phyloP scores from a whole-genome alignment of 1,140 invertebrate genomes.

The Zeugodacus cucurbitae region DNA sequence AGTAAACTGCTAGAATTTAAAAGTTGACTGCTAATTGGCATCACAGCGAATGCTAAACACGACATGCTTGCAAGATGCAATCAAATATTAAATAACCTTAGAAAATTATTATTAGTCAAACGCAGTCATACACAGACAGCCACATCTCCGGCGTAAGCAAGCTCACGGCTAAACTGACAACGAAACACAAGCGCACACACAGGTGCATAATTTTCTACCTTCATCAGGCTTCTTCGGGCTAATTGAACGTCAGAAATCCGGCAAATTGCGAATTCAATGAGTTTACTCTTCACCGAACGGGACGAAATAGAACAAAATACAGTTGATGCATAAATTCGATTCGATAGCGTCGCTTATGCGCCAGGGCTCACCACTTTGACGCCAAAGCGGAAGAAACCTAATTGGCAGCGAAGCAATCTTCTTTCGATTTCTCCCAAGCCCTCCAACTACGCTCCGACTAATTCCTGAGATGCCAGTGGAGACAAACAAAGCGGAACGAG shows the following conservation, averaged over 20 bases:
- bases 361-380: background rate
- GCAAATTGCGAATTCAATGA: background rate
- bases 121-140: background rate
- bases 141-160: background rate
- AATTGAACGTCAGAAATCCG: background rate
- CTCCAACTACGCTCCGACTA: background rate
- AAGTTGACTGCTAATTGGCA: conserved; percentile 6
- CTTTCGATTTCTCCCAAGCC: background rate
- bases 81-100: conserved; percentile 22
- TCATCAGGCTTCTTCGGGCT: background rate
- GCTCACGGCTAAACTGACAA: background rate
- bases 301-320: background rate
- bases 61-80: background rate
- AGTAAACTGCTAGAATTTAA: background rate
- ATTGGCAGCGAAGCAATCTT: background rate
- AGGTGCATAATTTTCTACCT: background rate
- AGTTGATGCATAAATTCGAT: background rate
- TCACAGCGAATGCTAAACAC: background rate
- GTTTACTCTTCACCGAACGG: background rate
- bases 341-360: background rate
- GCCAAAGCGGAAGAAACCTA: background rate
- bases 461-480: background rate
- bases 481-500: background rate
- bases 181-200: background rate
- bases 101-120: conserved; percentile 4